phyloP scores from a whole-genome alignment of 2,797 vertebrate species.

The Cryptoblepharus egeriae region DNA sequence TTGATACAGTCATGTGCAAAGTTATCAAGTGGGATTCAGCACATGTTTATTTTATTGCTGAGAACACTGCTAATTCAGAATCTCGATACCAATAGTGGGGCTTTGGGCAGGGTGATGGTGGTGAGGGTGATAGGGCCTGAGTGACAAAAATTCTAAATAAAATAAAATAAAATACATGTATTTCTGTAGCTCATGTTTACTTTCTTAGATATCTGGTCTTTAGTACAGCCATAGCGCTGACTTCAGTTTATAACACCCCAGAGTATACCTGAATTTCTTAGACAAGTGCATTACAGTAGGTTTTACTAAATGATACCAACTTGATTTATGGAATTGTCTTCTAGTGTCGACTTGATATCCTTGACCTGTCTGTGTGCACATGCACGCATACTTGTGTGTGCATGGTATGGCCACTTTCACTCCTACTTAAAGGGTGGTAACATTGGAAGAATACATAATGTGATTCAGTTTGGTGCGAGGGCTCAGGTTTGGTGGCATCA shows the following conservation, averaged over 20 bases:
- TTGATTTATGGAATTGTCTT: background rate
- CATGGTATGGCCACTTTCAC: too few relatives aligned
- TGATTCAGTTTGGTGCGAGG: too few relatives aligned
- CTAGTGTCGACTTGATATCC: background rate
- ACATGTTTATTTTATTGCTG: background rate
- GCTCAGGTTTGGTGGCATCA: too few relatives aligned
- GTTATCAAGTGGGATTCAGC: slow-evolving; percentile 7
- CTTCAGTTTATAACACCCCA: too few relatives aligned
- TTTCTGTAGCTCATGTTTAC: background rate
- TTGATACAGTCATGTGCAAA: background rate
- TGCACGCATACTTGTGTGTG: background rate
- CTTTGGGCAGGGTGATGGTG: too few relatives aligned
- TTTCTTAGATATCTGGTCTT: background rate
- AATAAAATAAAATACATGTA: slow-evolving; percentile 28
- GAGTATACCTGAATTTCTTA: background rate
- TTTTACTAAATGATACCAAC: background rate
- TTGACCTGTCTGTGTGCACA: background rate
- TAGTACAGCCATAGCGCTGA: background rate
- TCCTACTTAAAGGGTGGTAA: background rate
- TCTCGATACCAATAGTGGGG: slow-evolving; percentile 38
- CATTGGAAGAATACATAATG: too few relatives aligned
- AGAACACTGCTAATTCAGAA: slow-evolving; percentile 6
- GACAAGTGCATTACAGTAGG: background rate
- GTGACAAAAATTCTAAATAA: background rate
- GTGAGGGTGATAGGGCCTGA: fast-evolving